A percentile compares a stretch with the other conserved stretches of the same genome.
Conservation (phyloP, 2,113 vertebrate species). For the Sylvia atricapilla region DNA sequence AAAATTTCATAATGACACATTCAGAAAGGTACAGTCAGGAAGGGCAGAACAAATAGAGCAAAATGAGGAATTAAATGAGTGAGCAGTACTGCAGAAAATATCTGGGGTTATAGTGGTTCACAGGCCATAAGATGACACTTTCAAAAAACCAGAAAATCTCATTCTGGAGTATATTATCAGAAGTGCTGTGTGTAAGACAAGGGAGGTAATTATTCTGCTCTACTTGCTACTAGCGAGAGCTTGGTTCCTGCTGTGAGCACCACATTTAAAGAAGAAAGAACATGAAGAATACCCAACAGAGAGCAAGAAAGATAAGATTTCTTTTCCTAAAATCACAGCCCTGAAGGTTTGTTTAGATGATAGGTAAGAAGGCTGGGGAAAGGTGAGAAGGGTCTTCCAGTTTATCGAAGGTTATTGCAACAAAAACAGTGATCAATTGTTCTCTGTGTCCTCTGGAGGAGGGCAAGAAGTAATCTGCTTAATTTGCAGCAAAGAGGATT, state of each 20-base stretch:
- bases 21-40: neutral
- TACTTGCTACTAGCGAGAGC: constrained; percentile 21
- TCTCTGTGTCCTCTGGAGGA: neutral
- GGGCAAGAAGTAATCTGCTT: constrained; percentile 1
- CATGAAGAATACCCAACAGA: neutral
- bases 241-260: neutral
- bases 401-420: neutral
- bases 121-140: neutral
- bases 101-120: neutral
- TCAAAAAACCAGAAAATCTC: neutral
- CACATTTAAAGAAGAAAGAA: neutral
- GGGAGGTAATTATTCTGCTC: constrained; percentile 54
- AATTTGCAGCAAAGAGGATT: constrained; percentile 42
- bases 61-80: neutral
- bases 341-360: neutral
- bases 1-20: neutral
- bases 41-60: neutral
- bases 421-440: neutral
- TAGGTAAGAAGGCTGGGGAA: neutral
- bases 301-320: neutral
- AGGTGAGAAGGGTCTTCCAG: neutral
- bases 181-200: constrained; percentile 8
- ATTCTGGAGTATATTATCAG: neutral
- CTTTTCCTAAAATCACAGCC: neutral
- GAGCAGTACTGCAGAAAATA: constrained; percentile 7